Percentiles rank a stretch among this genome's conserved stretches.
Evolutionary conservation across 2,797 vertebrate genomes (phyloP).

Genomic region (Columba guinea): DNA sequence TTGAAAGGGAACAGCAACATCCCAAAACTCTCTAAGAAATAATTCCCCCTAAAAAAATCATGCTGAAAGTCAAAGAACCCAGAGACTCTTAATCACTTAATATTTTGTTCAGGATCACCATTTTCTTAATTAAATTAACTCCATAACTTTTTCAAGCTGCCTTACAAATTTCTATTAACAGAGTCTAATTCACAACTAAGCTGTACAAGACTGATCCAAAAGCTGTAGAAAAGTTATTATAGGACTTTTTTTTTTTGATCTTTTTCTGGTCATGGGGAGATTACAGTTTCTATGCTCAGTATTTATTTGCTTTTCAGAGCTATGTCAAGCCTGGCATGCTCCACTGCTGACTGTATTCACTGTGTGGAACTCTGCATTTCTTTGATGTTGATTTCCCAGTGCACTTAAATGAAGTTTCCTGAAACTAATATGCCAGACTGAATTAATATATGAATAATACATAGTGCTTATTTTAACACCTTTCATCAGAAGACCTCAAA

Average conservation of each 20-base stretch:
- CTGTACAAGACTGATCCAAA: background rate
- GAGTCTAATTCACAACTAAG: background rate
- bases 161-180: background rate
- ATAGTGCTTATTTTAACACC: conserved; percentile 35
- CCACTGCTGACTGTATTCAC: background rate
- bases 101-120: background rate
- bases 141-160: background rate
- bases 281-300: background rate
- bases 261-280: background rate
- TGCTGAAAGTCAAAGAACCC: background rate
- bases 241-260: background rate
- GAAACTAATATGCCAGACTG: conserved; percentile 28
- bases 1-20: background rate
- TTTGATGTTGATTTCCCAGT: conserved; percentile 53
- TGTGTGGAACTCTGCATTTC: conserved; percentile 1
- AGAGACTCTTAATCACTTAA: background rate
- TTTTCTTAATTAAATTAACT: background rate
- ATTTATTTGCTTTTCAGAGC: conserved; percentile 22
- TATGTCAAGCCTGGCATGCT: background rate
- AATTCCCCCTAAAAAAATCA: background rate
- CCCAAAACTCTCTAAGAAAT: background rate
- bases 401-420: conserved; percentile 42
- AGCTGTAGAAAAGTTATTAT: background rate
- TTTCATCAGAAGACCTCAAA: conserved; percentile 37
- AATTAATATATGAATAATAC: conserved; percentile 62